Conservation (phyloP, 2,113 vertebrate species). For the Vulpes ferrilata region DNA sequence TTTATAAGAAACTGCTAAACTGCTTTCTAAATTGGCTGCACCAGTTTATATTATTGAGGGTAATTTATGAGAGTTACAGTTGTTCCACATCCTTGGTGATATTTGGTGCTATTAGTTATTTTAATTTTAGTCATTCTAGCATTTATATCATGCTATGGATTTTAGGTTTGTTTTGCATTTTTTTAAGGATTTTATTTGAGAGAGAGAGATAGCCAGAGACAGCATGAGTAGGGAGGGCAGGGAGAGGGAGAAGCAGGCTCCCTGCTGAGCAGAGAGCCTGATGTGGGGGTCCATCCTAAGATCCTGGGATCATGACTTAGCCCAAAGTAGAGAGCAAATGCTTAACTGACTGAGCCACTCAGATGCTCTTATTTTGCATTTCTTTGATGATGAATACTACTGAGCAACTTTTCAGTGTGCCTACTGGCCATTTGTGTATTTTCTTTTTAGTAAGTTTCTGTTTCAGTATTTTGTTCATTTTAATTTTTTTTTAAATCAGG, state of each 20-base stretch:
- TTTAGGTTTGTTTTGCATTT: background rate
- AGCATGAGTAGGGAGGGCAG: too few relatives aligned
- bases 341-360: background rate
- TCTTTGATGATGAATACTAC: background rate
- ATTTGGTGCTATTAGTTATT: background rate
- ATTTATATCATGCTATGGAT: background rate
- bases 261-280: background rate
- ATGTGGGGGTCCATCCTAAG: background rate
- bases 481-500: background rate
- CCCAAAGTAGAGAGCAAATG: background rate
- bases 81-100: background rate
- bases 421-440: background rate
- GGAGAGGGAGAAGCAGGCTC: too few relatives aligned
- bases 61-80: background rate
- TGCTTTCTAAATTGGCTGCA: background rate
- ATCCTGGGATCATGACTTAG: background rate
- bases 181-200: background rate
- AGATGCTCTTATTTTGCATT: background rate
- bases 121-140: background rate
- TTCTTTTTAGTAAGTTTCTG: background rate
- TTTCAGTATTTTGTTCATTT: constrained; percentile 29
- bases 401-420: background rate
- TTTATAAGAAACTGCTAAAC: background rate
- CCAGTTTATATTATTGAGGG: background rate
- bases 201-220: background rate